These are phyloP conservation scores for Platysteira castanea DNA, from an alignment of 2,113 vertebrate species.

Conservation along the genomic window DNA sequence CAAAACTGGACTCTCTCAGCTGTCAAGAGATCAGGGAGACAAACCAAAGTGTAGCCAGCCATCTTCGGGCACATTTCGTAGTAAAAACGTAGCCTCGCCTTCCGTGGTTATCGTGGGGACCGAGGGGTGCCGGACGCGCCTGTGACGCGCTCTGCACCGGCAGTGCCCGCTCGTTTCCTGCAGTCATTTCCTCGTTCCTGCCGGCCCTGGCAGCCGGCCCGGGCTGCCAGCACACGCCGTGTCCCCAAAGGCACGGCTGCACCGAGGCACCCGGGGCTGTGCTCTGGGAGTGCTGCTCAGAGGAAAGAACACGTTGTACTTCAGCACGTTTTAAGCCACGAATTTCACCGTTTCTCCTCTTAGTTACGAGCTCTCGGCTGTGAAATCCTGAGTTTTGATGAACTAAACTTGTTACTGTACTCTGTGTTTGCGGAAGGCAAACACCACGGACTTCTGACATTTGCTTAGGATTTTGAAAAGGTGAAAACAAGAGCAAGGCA, in stretches of 20 bases:
- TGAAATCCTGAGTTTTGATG: not conserved
- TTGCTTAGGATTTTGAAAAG: not conserved
- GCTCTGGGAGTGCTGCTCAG: accelerated
- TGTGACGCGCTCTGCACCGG: not conserved
- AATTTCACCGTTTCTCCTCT: not conserved
- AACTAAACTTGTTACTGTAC: not conserved
- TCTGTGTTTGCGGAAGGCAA: not conserved
- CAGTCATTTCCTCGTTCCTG: not conserved
- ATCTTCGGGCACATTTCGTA: accelerated
- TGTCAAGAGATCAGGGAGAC: accelerated
- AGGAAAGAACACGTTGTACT: accelerated
- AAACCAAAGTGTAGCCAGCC: accelerated
- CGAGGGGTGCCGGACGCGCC: not conserved
- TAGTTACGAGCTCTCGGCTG: not conserved
- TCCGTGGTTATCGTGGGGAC: not conserved
- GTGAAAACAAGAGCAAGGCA: not conserved
- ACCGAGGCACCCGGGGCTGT: accelerated
- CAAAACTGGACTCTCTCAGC: not conserved
- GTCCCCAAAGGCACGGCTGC: accelerated
- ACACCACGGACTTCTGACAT: not conserved
- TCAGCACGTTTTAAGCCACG: accelerated
- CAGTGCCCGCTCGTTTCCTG: not conserved
- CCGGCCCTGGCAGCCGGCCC: not conserved
- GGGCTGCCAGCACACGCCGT: accelerated
- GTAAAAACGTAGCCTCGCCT: not conserved